phyloP scores from a whole-genome alignment of 2,113 vertebrate species.

The Tenebrosternarchus preto region DNA sequence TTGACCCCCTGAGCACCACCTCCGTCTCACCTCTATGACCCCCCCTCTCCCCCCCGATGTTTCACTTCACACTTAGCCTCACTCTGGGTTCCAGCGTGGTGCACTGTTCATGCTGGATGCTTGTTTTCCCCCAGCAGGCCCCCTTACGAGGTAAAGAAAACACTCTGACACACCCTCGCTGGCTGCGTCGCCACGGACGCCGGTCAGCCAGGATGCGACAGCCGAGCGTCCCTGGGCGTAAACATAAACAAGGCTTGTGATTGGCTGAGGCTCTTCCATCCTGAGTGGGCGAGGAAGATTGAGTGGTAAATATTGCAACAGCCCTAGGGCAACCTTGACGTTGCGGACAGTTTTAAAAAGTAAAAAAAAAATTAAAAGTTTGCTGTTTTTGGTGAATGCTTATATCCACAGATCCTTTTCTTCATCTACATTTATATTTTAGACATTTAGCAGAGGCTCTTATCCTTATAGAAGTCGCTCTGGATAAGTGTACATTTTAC shows the following conservation, averaged over 20 bases:
- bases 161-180: constrained; percentile 66
- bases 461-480: too few species aligned
- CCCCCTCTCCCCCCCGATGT: constrained; percentile 40
- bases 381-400: too few species aligned
- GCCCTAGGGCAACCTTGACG: constrained; percentile 59
- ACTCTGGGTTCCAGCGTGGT: constrained; percentile 55
- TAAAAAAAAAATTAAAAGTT: neutral
- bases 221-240: constrained; percentile 52
- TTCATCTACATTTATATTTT: too few species aligned
- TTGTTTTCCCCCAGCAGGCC: constrained; percentile 64
- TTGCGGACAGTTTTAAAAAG: constrained; percentile 58
- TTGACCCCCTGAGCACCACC: constrained; percentile 55
- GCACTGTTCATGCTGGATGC: constrained; percentile 58
- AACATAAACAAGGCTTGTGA: constrained; percentile 64
- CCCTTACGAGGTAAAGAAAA: constrained; percentile 65
- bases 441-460: too few species aligned
- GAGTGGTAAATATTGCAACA: constrained; percentile 69
- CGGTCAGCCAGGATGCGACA: constrained; percentile 39
- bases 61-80: constrained; percentile 43
- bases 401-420: too few species aligned
- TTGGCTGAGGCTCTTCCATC: constrained; percentile 54
- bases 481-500: too few species aligned
- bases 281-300: constrained; percentile 53
- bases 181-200: constrained; percentile 66
- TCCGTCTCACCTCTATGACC: constrained; percentile 58